These are phyloP conservation scores for Deilephila elpenor DNA, from an alignment of 2,888 invertebrate genomes.

Conservation along the genomic window DNA sequence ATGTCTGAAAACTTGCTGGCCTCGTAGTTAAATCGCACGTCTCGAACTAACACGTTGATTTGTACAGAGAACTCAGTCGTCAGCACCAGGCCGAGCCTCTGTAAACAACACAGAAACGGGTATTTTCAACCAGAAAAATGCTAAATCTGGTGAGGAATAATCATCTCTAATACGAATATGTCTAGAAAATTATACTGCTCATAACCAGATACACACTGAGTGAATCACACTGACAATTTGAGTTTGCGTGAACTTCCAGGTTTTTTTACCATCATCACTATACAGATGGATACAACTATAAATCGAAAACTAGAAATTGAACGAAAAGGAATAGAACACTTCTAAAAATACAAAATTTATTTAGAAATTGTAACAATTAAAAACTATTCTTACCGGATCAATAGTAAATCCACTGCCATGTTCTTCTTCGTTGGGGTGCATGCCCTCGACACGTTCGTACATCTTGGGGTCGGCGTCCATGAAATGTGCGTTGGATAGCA, in stretches of 20 bases:
- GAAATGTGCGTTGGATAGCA: conserved; percentile 86
- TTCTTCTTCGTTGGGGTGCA: conserved; percentile 78
- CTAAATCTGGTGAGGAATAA: too few species aligned
- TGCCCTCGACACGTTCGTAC: conserved; percentile 85
- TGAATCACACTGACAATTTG: too few species aligned
- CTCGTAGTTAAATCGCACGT: conserved; percentile 83
- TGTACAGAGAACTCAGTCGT: conserved; percentile 86
- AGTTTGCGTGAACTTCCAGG: too few species aligned
- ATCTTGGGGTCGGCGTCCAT: conserved; percentile 84
- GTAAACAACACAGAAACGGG: conserved; percentile 31
- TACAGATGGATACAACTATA: too few species aligned
- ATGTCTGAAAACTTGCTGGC: conserved; percentile 85
- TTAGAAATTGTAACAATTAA: background rate
- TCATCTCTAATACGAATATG: too few species aligned
- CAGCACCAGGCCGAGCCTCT: conserved; percentile 87
- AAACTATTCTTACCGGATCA: conserved; percentile 82
- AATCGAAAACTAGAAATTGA: too few species aligned
- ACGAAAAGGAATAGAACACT: too few species aligned
- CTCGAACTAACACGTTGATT: conserved; percentile 86
- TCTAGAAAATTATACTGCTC: too few species aligned
- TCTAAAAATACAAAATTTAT: too few species aligned
- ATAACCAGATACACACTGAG: too few species aligned
- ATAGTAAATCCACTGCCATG: conserved; percentile 80
- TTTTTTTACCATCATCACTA: too few species aligned
- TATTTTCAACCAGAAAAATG: too few species aligned